Percentiles rank a stretch among this genome's conserved stretches.
Conservation (phyloP, 2,888 invertebrate genomes). For the Leucophenga montana region DNA sequence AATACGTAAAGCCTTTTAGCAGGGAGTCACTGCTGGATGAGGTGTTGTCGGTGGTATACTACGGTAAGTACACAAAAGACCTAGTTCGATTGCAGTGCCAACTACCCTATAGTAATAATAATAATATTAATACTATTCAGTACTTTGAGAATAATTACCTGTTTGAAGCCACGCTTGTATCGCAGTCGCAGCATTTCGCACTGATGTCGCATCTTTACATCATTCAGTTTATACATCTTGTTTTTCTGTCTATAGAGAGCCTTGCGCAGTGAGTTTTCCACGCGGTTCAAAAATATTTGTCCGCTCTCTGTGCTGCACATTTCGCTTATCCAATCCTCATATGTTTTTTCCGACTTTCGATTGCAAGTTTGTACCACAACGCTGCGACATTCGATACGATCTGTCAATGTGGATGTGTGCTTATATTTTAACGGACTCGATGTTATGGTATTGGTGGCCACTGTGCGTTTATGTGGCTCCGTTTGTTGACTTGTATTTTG, state of each 20-base stretch:
- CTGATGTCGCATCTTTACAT: constrained; percentile 64
- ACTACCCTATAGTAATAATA: no score
- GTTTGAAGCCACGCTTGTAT: constrained; percentile 64
- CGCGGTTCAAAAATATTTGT: constrained; percentile 66
- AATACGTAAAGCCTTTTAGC: no score
- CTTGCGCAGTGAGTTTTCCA: constrained; percentile 66
- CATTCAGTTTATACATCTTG: constrained; percentile 57
- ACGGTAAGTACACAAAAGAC: no score
- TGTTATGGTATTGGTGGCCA: background rate
- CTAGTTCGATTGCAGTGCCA: no score
- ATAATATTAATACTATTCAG: background rate
- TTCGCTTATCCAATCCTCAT: constrained; percentile 70
- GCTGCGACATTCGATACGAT: background rate
- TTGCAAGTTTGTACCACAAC: background rate
- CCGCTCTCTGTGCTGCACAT: constrained; percentile 68
- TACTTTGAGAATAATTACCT: constrained; percentile 53
- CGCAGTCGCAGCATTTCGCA: constrained; percentile 62
- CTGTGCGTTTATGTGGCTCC: background rate
- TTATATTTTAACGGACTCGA: background rate
- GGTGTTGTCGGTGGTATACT: no score
- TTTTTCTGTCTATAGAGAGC: constrained; percentile 63
- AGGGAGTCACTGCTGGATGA: no score
- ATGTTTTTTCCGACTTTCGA: constrained; percentile 48
- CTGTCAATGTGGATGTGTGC: background rate
- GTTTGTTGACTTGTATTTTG: constrained; percentile 26